A percentile compares a stretch with the other conserved stretches of the same genome.
phyloP scores from a whole-genome alignment of 2,888 invertebrate species.

The Cinara cedri region DNA sequence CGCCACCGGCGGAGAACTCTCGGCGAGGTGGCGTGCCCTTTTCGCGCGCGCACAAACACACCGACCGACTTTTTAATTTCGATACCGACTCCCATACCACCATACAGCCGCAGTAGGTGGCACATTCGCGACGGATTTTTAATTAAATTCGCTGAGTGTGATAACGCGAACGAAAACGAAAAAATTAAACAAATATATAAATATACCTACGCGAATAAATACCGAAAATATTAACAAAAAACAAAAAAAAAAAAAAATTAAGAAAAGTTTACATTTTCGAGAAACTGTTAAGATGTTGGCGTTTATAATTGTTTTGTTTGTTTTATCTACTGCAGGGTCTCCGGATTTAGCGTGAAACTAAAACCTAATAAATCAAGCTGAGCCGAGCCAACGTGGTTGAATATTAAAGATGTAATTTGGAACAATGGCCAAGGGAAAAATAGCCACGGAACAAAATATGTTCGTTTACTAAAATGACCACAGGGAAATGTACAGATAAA shows the following conservation, averaged over 20 bases:
- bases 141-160: constrained; percentile 51
- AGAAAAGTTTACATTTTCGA: constrained; percentile 21
- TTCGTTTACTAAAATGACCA: neutral
- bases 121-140: constrained; percentile 36
- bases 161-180: neutral
- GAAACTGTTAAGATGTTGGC: constrained; percentile 33
- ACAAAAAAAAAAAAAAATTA: neutral
- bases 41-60: neutral
- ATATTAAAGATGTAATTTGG: too few relatives aligned
- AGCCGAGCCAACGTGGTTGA: neutral
- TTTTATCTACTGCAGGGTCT: constrained; percentile 11
- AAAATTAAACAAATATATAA: neutral
- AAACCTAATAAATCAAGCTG: constrained; percentile 21
- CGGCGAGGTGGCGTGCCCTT: neutral
- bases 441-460: neutral
- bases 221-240: constrained; percentile 18
- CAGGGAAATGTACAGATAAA: neutral
- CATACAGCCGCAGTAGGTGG: constrained; percentile 16
- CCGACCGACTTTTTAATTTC: constrained; percentile 40
- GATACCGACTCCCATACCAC: neutral
- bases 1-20: neutral
- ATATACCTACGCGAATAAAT: constrained; percentile 2
- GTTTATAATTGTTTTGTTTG: constrained; percentile 37
- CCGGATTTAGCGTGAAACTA: neutral
- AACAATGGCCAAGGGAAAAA: neutral